Conservation (phyloP, 1,140 invertebrate species). For the Neocloeon triangulifer region DNA sequence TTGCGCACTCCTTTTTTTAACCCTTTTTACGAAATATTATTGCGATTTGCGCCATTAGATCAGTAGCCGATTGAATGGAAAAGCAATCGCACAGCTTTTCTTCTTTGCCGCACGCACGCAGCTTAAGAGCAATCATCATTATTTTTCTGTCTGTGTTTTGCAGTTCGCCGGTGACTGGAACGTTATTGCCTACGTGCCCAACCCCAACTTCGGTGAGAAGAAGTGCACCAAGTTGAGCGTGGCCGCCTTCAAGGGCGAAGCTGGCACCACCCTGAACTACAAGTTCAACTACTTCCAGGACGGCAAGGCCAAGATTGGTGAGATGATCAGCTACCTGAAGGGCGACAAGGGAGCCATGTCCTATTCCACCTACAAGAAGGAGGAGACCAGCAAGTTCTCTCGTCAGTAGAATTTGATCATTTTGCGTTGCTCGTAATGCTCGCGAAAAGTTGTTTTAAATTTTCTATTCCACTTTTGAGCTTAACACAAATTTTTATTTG, state of each 20-base stretch:
- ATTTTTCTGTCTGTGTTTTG: too few relatives aligned
- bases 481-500: too few relatives aligned
- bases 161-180: background rate
- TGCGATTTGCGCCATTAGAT: too few relatives aligned
- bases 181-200: background rate
- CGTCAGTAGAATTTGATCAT: background rate
- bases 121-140: too few relatives aligned
- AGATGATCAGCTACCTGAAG: background rate
- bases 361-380: background rate
- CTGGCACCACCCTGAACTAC: too few relatives aligned
- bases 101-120: too few relatives aligned
- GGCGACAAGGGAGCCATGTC: background rate
- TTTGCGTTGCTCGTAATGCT: background rate
- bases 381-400: background rate
- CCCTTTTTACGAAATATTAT: too few relatives aligned
- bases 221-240: background rate
- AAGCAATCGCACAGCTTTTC: too few relatives aligned
- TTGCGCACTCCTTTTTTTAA: too few relatives aligned
- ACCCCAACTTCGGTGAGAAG: background rate
- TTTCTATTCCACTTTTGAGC: too few relatives aligned
- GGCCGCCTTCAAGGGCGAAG: background rate
- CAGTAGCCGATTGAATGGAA: too few relatives aligned
- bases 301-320: background rate
- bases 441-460: background rate
- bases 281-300: background rate